A percentile compares a stretch with the other conserved stretches of the same genome.
Evolutionary conservation across 2,888 invertebrate species (phyloP).

Genomic region (Leptopilina syphax): DNA sequence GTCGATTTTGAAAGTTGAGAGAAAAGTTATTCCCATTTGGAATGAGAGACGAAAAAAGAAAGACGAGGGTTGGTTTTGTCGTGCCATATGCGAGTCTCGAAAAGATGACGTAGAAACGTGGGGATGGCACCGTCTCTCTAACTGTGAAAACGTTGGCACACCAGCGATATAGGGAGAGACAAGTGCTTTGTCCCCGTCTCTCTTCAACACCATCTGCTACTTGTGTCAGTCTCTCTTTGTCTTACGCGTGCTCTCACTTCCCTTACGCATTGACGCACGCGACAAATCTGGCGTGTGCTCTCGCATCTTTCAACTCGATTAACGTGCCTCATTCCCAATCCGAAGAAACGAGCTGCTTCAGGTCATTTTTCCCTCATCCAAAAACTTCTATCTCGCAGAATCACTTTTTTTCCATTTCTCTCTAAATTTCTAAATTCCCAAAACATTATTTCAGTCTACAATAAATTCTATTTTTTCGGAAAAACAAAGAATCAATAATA

Average conservation of each 20-base stretch:
- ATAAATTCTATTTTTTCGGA: too few species aligned
- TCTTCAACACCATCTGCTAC: conserved; percentile 58
- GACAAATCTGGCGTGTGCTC: conserved; percentile 38
- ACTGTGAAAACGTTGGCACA: background rate
- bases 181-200: conserved; percentile 57
- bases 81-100: conserved; percentile 68
- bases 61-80: too few species aligned
- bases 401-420: too few species aligned
- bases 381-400: too few species aligned
- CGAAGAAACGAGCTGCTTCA: background rate
- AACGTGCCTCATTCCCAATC: background rate
- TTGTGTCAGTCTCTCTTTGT: conserved; percentile 21
- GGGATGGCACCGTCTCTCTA: background rate
- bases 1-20: too few species aligned
- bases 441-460: too few species aligned
- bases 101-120: conserved; percentile 60
- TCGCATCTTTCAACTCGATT: conserved; percentile 26
- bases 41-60: too few species aligned
- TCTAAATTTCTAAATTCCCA: too few species aligned
- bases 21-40: too few species aligned
- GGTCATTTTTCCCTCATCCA: too few species aligned
- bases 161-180: conserved; percentile 61
- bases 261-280: conserved; percentile 33
- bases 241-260: conserved; percentile 1
- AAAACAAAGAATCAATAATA: background rate